These are phyloP conservation scores for Diaperis boleti DNA, from an alignment of 2,888 invertebrate genomes.

Conservation along the genomic window DNA sequence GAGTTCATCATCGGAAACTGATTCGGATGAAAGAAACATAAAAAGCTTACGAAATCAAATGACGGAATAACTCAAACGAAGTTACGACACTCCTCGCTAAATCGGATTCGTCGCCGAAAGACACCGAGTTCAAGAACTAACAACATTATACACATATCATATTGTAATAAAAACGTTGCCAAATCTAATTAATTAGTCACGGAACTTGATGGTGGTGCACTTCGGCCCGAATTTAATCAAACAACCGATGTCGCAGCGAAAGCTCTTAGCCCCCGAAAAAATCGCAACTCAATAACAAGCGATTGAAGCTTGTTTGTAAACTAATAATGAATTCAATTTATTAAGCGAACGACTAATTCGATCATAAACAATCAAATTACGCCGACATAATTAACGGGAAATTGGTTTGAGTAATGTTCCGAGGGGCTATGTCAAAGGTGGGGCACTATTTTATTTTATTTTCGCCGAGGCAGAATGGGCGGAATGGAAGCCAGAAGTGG, in stretches of 20 bases:
- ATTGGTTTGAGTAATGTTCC: slow-evolving; percentile 43
- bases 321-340: slow-evolving; percentile 45
- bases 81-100: slow-evolving; percentile 29
- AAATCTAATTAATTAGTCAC: too few relatives aligned
- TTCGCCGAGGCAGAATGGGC: slow-evolving; percentile 14
- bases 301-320: slow-evolving; percentile 43
- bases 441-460: slow-evolving; percentile 38
- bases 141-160: too few relatives aligned
- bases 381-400: slow-evolving; percentile 43
- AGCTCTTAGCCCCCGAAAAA: slow-evolving; percentile 22
- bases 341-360: slow-evolving; percentile 43
- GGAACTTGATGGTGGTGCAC: too few relatives aligned
- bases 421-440: slow-evolving; percentile 38
- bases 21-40: slow-evolving; percentile 32
- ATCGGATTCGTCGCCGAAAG: slow-evolving; percentile 32
- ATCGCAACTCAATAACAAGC: slow-evolving; percentile 38
- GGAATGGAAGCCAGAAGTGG: too few relatives aligned
- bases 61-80: slow-evolving; percentile 27
- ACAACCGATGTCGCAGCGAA: slow-evolving; percentile 8
- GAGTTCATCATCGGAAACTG: slow-evolving; percentile 29
- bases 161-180: too few relatives aligned
- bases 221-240: slow-evolving; percentile 19
- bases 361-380: slow-evolving; percentile 44
- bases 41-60: slow-evolving; percentile 31
- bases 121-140: slow-evolving; percentile 2